Base-by-base conservation (phyloP, 2,888 invertebrate genomes). In the Mantis religiosa region DNA sequence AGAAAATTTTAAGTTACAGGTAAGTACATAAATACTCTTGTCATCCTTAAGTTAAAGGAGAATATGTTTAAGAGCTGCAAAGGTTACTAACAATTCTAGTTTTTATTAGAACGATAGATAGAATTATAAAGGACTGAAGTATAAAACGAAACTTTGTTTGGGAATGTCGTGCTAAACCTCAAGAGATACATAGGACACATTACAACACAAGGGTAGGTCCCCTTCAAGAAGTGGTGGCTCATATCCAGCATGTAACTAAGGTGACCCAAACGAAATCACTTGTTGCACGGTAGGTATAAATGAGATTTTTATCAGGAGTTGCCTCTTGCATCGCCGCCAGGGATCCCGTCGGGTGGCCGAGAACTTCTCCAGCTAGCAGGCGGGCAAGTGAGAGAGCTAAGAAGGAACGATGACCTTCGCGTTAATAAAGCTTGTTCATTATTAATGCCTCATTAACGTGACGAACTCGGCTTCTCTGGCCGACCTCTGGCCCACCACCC, bases 371-470 rank as follows among this genome's bases (percentile, higher is more conserved):
- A n/a, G 85, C 34, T 14, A 34, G 30, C 28, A 20, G 85, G 34
- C 41, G 28, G 85, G 47, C 41, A 25, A 34, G 85, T 34, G 85
- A 25, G 30, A 41, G 85, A 85, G 30, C 41, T 71, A 71, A 71
- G 54, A 71, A 71, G 28, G 84, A 30, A 34, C 84, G 88, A 28
- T 84, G 88, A 88, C 88, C 84, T 83, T 25, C 25, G 84, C 84
- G 27, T 28, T 83, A 83, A 84, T 47, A 84, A 88, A 88, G 84
- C 84, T 47, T 71, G 83, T 71, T 84, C 88, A 88, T 88, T 88
- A 84, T 88, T 88, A 88, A 88, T 88, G 84, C 54, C 88, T 88
- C 88, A 88, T 88, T 88, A 88, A 82, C 28, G 27, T 83, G 87
- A 83, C 34, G 87, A 28, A 34, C 82, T 30, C 54, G 20, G 54